These are phyloP conservation scores for Ciconia stormi DNA, from an alignment of 2,113 vertebrate genomes.

Conservation along the genomic window DNA sequence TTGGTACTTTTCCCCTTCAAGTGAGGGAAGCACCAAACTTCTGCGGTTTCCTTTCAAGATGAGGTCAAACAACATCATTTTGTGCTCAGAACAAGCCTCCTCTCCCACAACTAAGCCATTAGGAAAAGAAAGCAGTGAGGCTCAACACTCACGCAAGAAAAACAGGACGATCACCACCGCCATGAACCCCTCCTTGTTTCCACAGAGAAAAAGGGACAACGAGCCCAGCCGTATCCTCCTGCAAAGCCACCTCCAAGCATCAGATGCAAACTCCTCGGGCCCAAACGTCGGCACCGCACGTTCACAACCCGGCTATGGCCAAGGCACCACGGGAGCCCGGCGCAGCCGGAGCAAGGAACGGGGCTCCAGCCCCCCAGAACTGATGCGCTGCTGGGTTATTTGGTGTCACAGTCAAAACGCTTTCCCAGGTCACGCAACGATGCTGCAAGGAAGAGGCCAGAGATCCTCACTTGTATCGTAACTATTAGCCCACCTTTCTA, in stretches of 20 bases:
- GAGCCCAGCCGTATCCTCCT: not conserved
- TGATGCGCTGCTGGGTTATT: accelerated
- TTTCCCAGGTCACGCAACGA: not conserved
- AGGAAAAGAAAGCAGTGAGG: not conserved
- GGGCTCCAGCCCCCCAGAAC: not conserved
- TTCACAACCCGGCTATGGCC: not conserved
- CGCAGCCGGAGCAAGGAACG: not conserved
- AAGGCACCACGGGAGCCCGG: accelerated
- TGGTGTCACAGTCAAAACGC: not conserved
- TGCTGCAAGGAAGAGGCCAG: not conserved
- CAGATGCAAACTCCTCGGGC: accelerated
- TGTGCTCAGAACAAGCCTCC: not conserved
- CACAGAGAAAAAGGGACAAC: not conserved
- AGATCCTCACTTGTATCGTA: not conserved
- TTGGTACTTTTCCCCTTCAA: not conserved
- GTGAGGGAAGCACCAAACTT: accelerated
- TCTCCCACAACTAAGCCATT: accelerated
- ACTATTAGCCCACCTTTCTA: not conserved
- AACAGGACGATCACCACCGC: accelerated
- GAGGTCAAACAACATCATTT: accelerated
- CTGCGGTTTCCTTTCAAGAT: accelerated
- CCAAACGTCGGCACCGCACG: accelerated
- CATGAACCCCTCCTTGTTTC: accelerated
- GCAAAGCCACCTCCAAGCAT: not conserved
- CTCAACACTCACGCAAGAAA: accelerated